Evolutionary conservation across 2,797 vertebrate species (phyloP), one percentile per base, ranked within the genome.

Genomic region (Hylomyscus alleni): DNA sequence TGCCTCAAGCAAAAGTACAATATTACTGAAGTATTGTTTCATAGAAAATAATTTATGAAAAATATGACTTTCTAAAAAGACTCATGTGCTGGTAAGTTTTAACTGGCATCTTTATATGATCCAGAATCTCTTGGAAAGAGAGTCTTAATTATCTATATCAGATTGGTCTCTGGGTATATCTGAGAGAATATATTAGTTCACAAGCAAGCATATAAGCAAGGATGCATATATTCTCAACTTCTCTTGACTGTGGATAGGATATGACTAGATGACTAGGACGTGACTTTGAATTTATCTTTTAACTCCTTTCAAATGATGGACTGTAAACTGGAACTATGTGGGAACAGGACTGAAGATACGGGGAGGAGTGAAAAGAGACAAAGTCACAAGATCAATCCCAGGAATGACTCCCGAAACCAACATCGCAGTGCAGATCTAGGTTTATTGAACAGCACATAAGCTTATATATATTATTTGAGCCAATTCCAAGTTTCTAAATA

Each of bases 1-100:
- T 31, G 86, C 4, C 76, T 13, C 29, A 73, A 34, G 73, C 34
- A 87, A 40, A 47, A 82, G 52, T 20, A 62, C 1, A 82, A 6
- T 77, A 6, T 72, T 58, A 78, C 37, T 92, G 67, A 73, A 11
- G 1, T 44, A 40, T 58, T 81, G n/a, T 34, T 90, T 90, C 76
- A 60, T 75, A 26, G 19, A 91, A 87, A 10, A 77, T 13, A 37
- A 91, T 34, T 95, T 87, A 62, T 26, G 24, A 81, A 90, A 93
- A 92, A 75, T 15, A 12, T 37, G n/a, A 54, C 31, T 47, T 2
- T 80, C 31, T 58, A 20, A 52, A 90, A 90, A 81, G 6, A 44
- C 76, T 60, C 34, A 15, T 19, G 12, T 52, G 6, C 84, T 54
- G 26, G 13, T 44, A 11, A 44, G 8, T 6, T 62, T 83, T 62